Percentiles rank a stretch among this genome's conserved stretches.
Conservation (phyloP, 2,797 vertebrate species). For the Semotilus atromaculatus region DNA sequence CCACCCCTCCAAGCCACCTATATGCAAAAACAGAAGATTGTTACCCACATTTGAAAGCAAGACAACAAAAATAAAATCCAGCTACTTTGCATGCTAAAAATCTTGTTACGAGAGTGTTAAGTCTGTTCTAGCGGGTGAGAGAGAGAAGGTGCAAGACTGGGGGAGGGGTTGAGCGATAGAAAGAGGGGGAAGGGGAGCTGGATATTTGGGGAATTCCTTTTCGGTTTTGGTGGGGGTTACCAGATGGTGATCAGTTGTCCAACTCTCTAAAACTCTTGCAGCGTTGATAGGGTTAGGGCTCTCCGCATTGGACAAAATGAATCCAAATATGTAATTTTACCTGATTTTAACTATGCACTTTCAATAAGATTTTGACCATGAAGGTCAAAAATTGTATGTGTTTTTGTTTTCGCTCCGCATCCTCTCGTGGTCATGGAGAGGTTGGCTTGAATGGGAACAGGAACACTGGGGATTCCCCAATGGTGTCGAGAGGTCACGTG, state of each 20-base stretch:
- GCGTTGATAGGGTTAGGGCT: neutral
- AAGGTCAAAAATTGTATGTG: neutral
- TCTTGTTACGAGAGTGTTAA: constrained; percentile 3
- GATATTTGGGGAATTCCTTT: constrained; percentile 57
- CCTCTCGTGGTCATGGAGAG: constrained; percentile 13
- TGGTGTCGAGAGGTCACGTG: constrained; percentile 52
- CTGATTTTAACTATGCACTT: neutral
- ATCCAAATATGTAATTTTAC: neutral
- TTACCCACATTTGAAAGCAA: neutral
- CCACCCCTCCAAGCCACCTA: neutral
- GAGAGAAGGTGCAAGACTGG: neutral
- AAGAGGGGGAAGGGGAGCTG: constrained; percentile 24
- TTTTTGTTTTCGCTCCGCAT: constrained; percentile 10
- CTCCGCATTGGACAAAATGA: neutral
- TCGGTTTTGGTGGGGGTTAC: constrained; percentile 42
- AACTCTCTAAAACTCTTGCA: neutral
- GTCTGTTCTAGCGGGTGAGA: constrained; percentile 8
- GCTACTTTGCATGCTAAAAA: neutral
- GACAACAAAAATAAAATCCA: neutral
- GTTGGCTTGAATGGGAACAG: constrained; percentile 50
- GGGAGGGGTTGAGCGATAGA: neutral
- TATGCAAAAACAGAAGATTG: neutral
- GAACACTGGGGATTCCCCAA: constrained; percentile 56
- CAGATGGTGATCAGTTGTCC: constrained; percentile 1
- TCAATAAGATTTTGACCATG: neutral